These are phyloP conservation scores for Lasioglossum vierecki DNA, from an alignment of 2,888 invertebrate species.

Conservation along the genomic window DNA sequence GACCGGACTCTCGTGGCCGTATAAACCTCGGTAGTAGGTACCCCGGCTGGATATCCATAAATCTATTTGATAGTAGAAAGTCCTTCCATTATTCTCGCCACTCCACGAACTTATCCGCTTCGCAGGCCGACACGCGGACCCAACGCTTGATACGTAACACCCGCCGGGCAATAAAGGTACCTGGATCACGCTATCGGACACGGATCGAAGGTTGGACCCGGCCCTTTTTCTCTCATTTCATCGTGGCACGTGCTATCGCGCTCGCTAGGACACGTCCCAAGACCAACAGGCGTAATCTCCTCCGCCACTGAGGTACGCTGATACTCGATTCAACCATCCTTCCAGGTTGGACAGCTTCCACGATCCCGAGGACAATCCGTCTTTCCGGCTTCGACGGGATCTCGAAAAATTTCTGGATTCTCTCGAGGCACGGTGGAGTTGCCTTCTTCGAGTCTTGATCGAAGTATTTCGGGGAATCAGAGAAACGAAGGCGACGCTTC, in stretches of 20 bases:
- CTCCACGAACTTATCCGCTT: slow-evolving; percentile 75
- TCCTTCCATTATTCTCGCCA: slow-evolving; percentile 79
- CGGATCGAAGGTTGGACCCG: slow-evolving; percentile 54
- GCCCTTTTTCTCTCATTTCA: not conserved
- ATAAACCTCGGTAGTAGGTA: slow-evolving; percentile 73
- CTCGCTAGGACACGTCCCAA: slow-evolving; percentile 3
- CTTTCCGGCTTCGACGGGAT: not conserved
- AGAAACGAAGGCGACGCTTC: not conserved
- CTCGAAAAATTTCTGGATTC: not conserved
- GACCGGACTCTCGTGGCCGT: slow-evolving; percentile 60
- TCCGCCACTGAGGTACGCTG: not conserved
- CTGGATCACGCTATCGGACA: slow-evolving; percentile 57
- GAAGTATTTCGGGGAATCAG: not conserved
- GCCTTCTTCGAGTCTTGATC: too few species aligned
- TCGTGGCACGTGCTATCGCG: slow-evolving; percentile 17
- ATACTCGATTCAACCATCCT: not conserved
- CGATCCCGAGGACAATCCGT: not conserved
- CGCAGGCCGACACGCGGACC: slow-evolving; percentile 67
- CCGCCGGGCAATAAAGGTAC: slow-evolving; percentile 71
- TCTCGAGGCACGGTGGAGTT: too few species aligned
- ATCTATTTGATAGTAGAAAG: slow-evolving; percentile 83
- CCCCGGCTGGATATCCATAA: slow-evolving; percentile 80
- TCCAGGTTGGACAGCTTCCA: not conserved
- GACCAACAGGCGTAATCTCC: slow-evolving; percentile 8
- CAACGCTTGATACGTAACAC: slow-evolving; percentile 69